These are phyloP conservation scores for Drosophila heteroneura DNA, from an alignment of 2,888 invertebrate genomes.

Conservation along the genomic window DNA sequence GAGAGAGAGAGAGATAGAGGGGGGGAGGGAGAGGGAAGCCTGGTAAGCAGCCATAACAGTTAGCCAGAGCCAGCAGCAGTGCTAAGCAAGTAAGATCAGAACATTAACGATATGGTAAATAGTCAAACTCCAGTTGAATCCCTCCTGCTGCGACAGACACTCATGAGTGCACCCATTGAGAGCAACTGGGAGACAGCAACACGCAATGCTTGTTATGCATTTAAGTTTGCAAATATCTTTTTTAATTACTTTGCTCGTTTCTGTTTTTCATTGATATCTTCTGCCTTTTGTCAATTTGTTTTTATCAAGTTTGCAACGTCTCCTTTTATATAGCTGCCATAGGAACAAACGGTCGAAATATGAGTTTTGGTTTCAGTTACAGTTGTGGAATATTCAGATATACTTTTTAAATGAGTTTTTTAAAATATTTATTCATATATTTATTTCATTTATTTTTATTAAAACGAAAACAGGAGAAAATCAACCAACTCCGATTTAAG, in stretches of 20 bases:
- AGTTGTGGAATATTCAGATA: neutral
- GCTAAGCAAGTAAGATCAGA: conserved; percentile 29
- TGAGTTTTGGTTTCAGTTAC: neutral
- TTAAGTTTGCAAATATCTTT: neutral
- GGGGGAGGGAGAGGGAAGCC: neutral
- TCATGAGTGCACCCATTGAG: conserved; percentile 29
- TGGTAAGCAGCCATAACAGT: conserved; percentile 54
- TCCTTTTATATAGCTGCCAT: neutral
- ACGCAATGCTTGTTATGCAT: neutral
- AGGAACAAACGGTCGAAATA: neutral
- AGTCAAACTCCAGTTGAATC: conserved; percentile 9
- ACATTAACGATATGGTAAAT: conserved; percentile 32
- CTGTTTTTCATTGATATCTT: neutral
- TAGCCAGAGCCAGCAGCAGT: conserved; percentile 21
- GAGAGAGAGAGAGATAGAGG: neutral
- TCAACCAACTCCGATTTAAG: neutral
- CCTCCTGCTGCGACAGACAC: conserved; percentile 11
- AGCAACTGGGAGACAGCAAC: neutral
- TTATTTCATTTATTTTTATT: neutral
- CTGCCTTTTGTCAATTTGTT: neutral
- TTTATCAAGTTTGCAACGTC: too few relatives aligned
- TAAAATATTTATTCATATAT: neutral
- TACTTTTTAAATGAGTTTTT: neutral
- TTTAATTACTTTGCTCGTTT: neutral
- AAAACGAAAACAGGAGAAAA: neutral